Base-by-base conservation (phyloP, 2,888 invertebrate genomes). In the Drosophila greeni region DNA sequence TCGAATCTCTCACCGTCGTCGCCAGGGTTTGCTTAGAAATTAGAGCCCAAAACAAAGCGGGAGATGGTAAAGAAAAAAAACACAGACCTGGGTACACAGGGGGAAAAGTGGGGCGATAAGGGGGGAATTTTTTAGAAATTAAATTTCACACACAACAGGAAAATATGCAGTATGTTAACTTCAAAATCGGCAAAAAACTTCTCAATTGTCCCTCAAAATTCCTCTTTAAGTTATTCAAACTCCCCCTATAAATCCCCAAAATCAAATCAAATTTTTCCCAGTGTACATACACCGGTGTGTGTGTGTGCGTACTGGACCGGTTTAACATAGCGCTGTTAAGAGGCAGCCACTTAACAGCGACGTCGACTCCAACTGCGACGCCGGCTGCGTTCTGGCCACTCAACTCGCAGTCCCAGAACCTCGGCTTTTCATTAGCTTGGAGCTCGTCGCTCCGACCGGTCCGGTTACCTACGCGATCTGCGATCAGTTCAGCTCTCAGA, bases 361-460 rank as follows among this genome's bases (percentile, higher is more conserved):
- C 53, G 24, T 20, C 39, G 61, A 18, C 62, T 31, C 61, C 55
- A 51, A 24, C 70, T 40, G 68, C 39, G 54, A 29, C 65, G 31
- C 61, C 55, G 42, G 37, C 70, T 47, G 68, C 48, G 83, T 79
- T 84, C 84, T 84, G 84, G 75, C 67, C 80, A 81, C 76, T 80
- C 76, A 84, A 75, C 82, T 71, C 72, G 56, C 67, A 60, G 59
- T 68, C 70, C 72, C 78, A 84, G 85, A 86, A 86, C 79, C 18
- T 52, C 58, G 75, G 76, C 86, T 85, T 76, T 82, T 85, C 85
- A 85, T 86, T 85, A 84, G 80, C 76, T 78, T 60, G 68, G 70
- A 62, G 68, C 70, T 51, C 62, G 66, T 67, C 57, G 72, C 70
- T 71, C 54, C 53, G 69, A 74, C 72, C 62, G 70, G 66, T 67